Evolutionary conservation across 2,888 invertebrate genomes (phyloP).

Genomic region (Argyresthia albistria): DNA sequence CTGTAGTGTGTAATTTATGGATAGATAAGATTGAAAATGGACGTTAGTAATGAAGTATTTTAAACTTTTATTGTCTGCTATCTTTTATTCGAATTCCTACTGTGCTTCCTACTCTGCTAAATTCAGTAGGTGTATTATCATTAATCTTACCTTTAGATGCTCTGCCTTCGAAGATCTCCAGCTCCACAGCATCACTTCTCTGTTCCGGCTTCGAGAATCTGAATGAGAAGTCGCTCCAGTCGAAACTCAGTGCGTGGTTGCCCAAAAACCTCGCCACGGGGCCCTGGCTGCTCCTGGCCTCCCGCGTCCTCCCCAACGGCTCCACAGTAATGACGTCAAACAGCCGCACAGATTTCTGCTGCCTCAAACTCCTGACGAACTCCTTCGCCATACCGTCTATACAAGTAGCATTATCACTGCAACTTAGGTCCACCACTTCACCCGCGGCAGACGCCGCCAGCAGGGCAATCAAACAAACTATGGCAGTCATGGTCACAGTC

Average conservation of each 20-base stretch:
- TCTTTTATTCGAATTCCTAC: no score
- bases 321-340: conserved; percentile 71
- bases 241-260: conserved; percentile 66
- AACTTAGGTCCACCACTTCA: conserved; percentile 47
- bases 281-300: conserved; percentile 46
- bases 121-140: no score
- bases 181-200: conserved; percentile 57
- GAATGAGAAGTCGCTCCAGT: conserved; percentile 67
- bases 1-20: no score
- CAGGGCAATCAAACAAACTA: conserved; percentile 43
- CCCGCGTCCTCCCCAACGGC: conserved; percentile 43
- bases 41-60: no score
- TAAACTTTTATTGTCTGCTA: no score
- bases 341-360: conserved; percentile 63
- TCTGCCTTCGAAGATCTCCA: conserved; percentile 58
- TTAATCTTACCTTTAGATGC: conserved; percentile 48
- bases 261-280: conserved; percentile 55
- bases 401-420: conserved; percentile 76
- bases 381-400: conserved; percentile 63
- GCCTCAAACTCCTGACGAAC: conserved; percentile 61
- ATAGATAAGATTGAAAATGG: no score
- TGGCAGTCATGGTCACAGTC: conserved; percentile 49
- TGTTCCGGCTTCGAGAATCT: conserved; percentile 58
- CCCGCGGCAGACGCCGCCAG: conserved; percentile 39
- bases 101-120: no score